phyloP scores from a whole-genome alignment of 2,113 vertebrate genomes.

The Cynopterus brachyotis region DNA sequence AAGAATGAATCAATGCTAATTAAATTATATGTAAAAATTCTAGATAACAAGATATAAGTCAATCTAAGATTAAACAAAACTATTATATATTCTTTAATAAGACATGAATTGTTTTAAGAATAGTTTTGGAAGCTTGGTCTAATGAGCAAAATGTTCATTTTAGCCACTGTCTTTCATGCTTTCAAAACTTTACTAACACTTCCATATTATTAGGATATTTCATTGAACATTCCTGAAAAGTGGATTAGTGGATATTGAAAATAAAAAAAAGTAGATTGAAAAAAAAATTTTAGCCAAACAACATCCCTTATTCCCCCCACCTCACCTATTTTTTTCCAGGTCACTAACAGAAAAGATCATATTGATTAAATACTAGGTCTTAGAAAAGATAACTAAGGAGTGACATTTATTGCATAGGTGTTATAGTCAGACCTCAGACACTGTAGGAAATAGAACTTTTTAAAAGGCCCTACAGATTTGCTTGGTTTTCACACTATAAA shows the following conservation, averaged over 20 bases:
- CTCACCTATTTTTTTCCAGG: not conserved
- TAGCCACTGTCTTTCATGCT: not conserved
- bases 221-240: not conserved
- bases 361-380: not conserved
- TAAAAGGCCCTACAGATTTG: not conserved
- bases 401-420: not conserved
- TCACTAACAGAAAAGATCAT: not conserved
- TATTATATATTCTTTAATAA: not conserved
- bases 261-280: not conserved
- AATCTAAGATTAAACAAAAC: not conserved
- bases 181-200: not conserved
- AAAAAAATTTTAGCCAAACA: not conserved
- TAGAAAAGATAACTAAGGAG: not conserved
- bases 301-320: not conserved
- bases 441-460: not conserved
- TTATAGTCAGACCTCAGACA: not conserved
- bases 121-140: not conserved
- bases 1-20: not conserved
- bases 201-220: not conserved
- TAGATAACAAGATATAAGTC: not conserved
- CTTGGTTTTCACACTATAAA: slow-evolving; percentile 69
- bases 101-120: not conserved
- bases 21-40: not conserved
- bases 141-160: not conserved
- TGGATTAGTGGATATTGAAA: not conserved